These are phyloP conservation scores for Brachionus calyciflorus DNA, from an alignment of 1,140 invertebrate species.

Conservation along the genomic window DNA sequence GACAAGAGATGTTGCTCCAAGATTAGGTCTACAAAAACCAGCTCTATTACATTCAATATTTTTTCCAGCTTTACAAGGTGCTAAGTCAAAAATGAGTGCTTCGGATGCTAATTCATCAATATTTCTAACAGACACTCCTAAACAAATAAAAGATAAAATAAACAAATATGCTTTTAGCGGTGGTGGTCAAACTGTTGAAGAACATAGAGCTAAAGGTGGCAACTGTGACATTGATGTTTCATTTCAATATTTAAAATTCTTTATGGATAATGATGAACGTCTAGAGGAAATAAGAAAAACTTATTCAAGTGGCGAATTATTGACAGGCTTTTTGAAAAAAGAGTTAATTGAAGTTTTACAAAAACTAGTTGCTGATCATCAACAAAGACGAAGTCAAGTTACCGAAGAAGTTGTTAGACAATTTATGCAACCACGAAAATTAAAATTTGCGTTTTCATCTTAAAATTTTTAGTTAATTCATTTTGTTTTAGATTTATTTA, in stretches of 20 bases:
- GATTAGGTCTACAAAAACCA: conserved; percentile 83
- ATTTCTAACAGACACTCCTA: conserved; percentile 87
- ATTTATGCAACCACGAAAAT: conserved; percentile 79
- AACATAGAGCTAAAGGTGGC: conserved; percentile 82
- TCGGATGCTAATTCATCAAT: conserved; percentile 90
- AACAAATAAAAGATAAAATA: conserved; percentile 95
- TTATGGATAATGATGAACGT: conserved; percentile 87
- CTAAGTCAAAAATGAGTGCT: conserved; percentile 96
- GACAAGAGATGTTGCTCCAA: conserved; percentile 91
- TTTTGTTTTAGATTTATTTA: no score
- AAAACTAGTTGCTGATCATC: conserved; percentile 76
- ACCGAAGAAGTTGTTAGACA: conserved; percentile 76
- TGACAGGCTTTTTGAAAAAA: conserved; percentile 92
- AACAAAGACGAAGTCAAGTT: conserved; percentile 73
- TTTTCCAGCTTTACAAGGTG: conserved; percentile 91
- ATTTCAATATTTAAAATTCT: conserved; percentile 91
- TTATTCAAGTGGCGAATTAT: conserved; percentile 81
- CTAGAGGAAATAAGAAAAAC: conserved; percentile 76
- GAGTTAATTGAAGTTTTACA: conserved; percentile 75
- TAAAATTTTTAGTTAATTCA: neutral
- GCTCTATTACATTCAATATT: conserved; percentile 88
- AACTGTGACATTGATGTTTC: conserved; percentile 93
- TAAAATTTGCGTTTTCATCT: conserved; percentile 63
- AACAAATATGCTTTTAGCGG: conserved; percentile 99
- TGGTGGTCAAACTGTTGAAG: conserved; percentile 84